Percentiles rank a stretch among this genome's conserved stretches.
These are phyloP conservation scores for Gryllus longicercus DNA, from an alignment of 2,888 invertebrate species.

Conservation along the genomic window DNA sequence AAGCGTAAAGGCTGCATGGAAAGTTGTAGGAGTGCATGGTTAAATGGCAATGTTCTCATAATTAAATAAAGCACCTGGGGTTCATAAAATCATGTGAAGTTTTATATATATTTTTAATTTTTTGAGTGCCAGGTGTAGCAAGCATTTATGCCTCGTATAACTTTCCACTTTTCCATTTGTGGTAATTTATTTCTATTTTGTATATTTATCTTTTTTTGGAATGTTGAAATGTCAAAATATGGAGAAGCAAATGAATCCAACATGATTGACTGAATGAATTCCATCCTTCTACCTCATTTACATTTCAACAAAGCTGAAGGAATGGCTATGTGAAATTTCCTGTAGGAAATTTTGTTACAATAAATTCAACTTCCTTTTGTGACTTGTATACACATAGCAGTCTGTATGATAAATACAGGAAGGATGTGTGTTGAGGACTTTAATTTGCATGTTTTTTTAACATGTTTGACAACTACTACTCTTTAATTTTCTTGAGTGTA, in stretches of 20 bases:
- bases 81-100: not conserved
- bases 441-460: not conserved
- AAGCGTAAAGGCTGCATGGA: constrained; percentile 3
- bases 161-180: constrained; percentile 11
- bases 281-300: constrained; percentile 69
- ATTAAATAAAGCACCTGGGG: not conserved
- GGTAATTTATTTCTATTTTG: constrained; percentile 17
- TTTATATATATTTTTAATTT: not conserved
- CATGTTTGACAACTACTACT: not conserved
- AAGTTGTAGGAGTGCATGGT: constrained; percentile 3
- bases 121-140: not conserved
- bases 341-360: not conserved
- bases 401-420: not conserved
- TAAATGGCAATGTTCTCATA: not conserved
- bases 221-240: not conserved
- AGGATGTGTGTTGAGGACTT: not conserved
- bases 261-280: constrained; percentile 47
- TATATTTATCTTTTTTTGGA: constrained; percentile 17
- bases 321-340: constrained; percentile 9
- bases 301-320: not conserved
- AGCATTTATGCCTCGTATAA: constrained; percentile 3
- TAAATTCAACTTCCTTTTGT: not conserved
- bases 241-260: not conserved
- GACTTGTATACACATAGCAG: not conserved
- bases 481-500: constrained; percentile 10